A percentile compares a stretch with the other conserved stretches of the same genome.
Evolutionary conservation across 2,113 vertebrate genomes (phyloP).

Genomic region (Clarias magur): DNA sequence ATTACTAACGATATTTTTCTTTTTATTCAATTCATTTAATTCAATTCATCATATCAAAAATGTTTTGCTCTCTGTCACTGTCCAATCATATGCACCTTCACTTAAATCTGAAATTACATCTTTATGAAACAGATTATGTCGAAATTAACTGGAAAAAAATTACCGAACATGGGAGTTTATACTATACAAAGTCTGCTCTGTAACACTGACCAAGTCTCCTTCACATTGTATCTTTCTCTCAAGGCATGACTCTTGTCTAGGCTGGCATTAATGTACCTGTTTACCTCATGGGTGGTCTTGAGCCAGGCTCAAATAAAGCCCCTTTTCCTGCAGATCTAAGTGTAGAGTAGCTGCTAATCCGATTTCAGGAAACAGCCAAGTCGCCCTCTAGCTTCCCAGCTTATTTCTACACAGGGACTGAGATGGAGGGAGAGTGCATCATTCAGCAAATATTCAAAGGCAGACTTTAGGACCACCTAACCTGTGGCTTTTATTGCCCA

Average conservation of each 20-base stretch:
- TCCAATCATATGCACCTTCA: conserved; percentile 29
- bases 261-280: conserved; percentile 74
- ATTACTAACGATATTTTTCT: neutral
- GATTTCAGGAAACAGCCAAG: conserved; percentile 80
- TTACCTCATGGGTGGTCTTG: conserved; percentile 82
- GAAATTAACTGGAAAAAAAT: neutral
- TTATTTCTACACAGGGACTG: conserved; percentile 65
- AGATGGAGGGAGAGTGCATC: conserved; percentile 63
- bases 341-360: conserved; percentile 82
- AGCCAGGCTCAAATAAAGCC: conserved; percentile 72
- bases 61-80: neutral
- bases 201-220: conserved; percentile 61
- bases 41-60: neutral
- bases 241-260: conserved; percentile 47
- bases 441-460: conserved; percentile 77
- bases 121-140: conserved; percentile 15
- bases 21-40: neutral
- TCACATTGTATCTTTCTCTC: conserved; percentile 47
- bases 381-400: conserved; percentile 61
- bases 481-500: conserved; percentile 71
- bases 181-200: conserved; percentile 1
- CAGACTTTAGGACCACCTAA: conserved; percentile 76
- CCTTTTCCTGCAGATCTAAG: conserved; percentile 72
- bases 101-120: neutral
- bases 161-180: neutral